Percentiles rank a stretch among this genome's conserved stretches.
Evolutionary conservation across 1,140 invertebrate genomes (phyloP).

Genomic region (Drosophila biarmipes): DNA sequence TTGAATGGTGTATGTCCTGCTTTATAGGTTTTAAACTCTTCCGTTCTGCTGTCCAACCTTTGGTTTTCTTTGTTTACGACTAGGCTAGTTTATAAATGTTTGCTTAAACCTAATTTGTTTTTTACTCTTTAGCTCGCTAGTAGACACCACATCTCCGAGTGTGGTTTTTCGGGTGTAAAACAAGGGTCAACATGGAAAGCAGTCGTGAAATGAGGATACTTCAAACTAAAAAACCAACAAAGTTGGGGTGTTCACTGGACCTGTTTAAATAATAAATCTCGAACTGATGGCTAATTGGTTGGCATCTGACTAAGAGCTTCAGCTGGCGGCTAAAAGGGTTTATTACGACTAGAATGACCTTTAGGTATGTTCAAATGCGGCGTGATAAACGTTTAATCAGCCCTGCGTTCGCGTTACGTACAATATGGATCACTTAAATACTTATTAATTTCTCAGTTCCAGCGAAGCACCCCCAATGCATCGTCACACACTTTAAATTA

Average conservation of each 20-base stretch:
- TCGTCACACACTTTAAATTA: slow-evolving; percentile 6
- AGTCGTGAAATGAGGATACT: slow-evolving; percentile 32
- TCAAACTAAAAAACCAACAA: slow-evolving; percentile 33
- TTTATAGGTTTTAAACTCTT: slow-evolving; percentile 34
- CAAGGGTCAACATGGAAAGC: slow-evolving; percentile 36
- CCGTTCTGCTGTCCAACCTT: slow-evolving; percentile 10
- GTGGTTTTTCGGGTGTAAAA: slow-evolving; percentile 34
- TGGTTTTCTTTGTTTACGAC: slow-evolving; percentile 21
- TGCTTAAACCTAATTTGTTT: slow-evolving; percentile 67
- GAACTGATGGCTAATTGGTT: not conserved
- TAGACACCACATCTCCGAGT: slow-evolving; percentile 55
- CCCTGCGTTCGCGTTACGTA: not conserved
- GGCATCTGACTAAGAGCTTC: not conserved
- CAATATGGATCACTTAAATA: slow-evolving; percentile 3
- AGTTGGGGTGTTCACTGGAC: slow-evolving; percentile 1
- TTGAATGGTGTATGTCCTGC: slow-evolving; percentile 39
- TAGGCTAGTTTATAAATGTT: slow-evolving; percentile 58
- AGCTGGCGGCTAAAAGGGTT: not conserved
- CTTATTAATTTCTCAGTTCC: not conserved
- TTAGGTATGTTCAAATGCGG: slow-evolving; percentile 4
- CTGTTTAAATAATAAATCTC: slow-evolving; percentile 2
- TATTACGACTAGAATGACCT: slow-evolving; percentile 8
- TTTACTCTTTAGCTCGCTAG: slow-evolving; percentile 61
- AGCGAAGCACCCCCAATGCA: not conserved
- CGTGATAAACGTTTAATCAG: slow-evolving; percentile 3